Evolutionary conservation across 2,113 vertebrate species (phyloP), one percentile per base, ranked within the genome.

Genomic region (Zapus hudsonius): DNA sequence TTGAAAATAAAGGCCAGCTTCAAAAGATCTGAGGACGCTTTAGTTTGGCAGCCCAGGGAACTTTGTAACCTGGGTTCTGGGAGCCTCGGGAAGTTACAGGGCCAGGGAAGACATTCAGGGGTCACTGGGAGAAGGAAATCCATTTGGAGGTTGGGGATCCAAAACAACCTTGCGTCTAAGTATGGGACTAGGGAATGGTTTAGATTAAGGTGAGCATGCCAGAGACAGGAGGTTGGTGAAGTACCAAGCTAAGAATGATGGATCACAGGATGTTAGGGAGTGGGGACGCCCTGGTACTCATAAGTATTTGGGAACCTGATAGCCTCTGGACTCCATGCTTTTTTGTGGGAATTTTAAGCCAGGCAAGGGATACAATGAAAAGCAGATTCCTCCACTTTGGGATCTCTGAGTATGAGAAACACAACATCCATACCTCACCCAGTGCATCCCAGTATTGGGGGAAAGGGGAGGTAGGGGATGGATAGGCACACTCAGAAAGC

Each of bases 161-260:
- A 27, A 0, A 4, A 55, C 22, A 0, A 19, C 5, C 2, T 44
- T 67, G 29, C 0, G 17, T 52, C 5, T 2, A 40, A n/a, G n/a
- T 55, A 36, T 20, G 25, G 29, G 22, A 0, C 16, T 0, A 42
- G 17, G 1, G 27, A 73, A n/a, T 8, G 15, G 7, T 64, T 42
- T 89, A 63, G 40, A 17, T 23, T 64, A 79, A 52, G 4, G 69
- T 82, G 78, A 13, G 17, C 27, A n/a, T 27, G 17, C n/a, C 3
- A 0, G 27, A 74, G 17, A 10, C 17, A 31, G 61, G 59, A 87
- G 27, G 7, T 55, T 31, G 7, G 8, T 4, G 9, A 59, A 31
- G 38, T 23, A 6, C 1, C 0, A 4, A 84, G 57, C 42, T 7
- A 7, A 81, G n/a, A 36, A 72, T 4, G 42, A n/a, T 47, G 55